Evolutionary conservation across 1,140 invertebrate genomes (phyloP).

Genomic region (Bombus confusus): DNA sequence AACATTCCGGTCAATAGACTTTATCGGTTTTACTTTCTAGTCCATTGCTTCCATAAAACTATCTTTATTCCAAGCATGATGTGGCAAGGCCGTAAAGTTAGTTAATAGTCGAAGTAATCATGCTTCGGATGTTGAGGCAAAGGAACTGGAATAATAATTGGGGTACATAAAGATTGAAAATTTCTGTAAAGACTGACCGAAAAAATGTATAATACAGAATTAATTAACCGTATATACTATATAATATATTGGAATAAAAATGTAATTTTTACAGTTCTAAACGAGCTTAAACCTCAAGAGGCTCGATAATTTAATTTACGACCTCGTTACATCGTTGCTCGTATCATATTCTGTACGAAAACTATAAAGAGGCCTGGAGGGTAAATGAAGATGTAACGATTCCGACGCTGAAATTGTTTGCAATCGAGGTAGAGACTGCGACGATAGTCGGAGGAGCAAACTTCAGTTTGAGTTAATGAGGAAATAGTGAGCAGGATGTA

Average conservation of each 20-base stretch:
- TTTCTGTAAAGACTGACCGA: too few species aligned
- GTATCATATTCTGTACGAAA: background rate
- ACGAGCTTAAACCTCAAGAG: too few species aligned
- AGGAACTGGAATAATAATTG: too few species aligned
- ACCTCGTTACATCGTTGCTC: background rate
- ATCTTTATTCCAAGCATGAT: background rate
- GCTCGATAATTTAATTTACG: background rate
- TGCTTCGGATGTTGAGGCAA: background rate
- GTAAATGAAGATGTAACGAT: background rate
- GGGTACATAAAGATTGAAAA: too few species aligned
- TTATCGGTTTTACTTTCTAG: background rate
- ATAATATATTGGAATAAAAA: too few species aligned
- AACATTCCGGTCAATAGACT: background rate
- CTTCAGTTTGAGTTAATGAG: conserved; percentile 26
- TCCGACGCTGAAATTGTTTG: background rate
- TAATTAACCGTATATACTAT: too few species aligned
- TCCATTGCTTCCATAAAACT: background rate
- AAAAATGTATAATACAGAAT: too few species aligned
- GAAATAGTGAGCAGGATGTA: conserved; percentile 24
- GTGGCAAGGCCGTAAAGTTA: background rate
- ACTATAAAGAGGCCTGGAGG: background rate
- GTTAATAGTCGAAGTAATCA: background rate
- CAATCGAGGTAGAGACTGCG: too few species aligned
- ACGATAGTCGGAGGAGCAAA: conserved; percentile 23
- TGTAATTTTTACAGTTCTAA: too few species aligned